Evolutionary conservation across 2,797 vertebrate species (phyloP).

Genomic region (Anabacerthia variegaticeps): DNA sequence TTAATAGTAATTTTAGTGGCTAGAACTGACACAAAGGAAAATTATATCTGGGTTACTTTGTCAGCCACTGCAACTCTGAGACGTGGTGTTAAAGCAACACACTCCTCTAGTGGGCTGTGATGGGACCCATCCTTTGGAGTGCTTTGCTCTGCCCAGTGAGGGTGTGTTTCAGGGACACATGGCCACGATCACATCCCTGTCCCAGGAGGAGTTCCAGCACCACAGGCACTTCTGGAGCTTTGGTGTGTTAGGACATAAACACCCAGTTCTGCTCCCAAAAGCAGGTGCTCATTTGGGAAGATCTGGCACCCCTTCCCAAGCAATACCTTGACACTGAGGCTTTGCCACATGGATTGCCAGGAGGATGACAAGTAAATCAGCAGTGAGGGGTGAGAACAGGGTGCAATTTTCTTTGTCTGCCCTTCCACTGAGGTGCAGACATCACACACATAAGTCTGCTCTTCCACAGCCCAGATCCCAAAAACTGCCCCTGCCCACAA

Average conservation of each 20-base stretch:
- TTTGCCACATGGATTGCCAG: neutral
- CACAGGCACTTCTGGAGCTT: neutral
- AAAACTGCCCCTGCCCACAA: neutral
- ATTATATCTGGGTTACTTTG: constrained; percentile 67
- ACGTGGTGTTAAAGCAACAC: neutral
- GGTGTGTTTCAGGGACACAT: fast-evolving
- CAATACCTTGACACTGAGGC: fast-evolving
- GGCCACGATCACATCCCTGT: neutral
- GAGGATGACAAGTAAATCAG: neutral
- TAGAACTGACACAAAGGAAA: constrained; percentile 71
- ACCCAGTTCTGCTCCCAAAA: neutral
- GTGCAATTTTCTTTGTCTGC: neutral
- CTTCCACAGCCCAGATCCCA: neutral
- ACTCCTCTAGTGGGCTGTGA: neutral
- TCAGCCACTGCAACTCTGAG: constrained; percentile 34
- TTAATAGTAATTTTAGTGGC: constrained; percentile 76
- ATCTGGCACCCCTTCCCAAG: neutral
- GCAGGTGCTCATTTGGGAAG: neutral
- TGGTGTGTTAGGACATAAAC: neutral
- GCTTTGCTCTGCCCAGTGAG: fast-evolving
- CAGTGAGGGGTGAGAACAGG: fast-evolving
- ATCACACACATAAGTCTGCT: fast-evolving
- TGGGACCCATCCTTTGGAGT: neutral
- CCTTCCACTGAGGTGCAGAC: neutral
- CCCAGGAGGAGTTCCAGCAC: neutral